Base-by-base conservation (phyloP, 2,113 vertebrate genomes). In the Dromaius novaehollandiae region DNA sequence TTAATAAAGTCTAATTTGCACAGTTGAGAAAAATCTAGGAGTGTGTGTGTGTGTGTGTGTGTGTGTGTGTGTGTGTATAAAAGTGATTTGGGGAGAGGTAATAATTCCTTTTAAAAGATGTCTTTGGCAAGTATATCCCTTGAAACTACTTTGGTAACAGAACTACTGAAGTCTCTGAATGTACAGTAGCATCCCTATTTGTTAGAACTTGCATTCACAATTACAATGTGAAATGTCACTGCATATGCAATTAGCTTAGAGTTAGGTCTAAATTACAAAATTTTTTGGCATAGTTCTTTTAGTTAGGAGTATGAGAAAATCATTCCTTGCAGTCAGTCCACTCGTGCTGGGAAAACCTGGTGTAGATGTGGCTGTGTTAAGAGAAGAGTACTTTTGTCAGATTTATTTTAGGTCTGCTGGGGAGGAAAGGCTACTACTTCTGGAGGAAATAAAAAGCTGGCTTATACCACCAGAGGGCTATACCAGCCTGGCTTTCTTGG, bases 391-490 rank as follows among this genome's bases (percentile, higher is more conserved):
- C 82, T 91, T 58, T 85, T 88, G 87, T 69, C 75, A 56, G 51
- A 14, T 13, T 91, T 56, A 10, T 1, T 73, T 70, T 26, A 22
- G 36, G 28, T 60, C 51, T 83, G 85, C 79, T 86, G 58, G 80
- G 78, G n/a, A 86, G 73, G 30, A 30, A 28, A 48, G 46, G 55
- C 25, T 30, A 30, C 15, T 24, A 11, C 34, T n/a, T 36, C 61
- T 64, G n/a, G 34, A n/a, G 48, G 50, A 90, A 88, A 48, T 40
- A 30, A 74, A 30, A 19, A 82, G 21, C 71, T 89, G 58, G 36
- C n/a, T 82, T 53, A 7, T 86, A 63, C 76, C 79, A 88, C 71
- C 77, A 76, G 95, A 79, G 90, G 77, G 83, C 86, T 96, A 40
- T 96, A 61, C 83, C 81, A 69, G 22, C 73, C 86, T 44, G 55